Conservation (phyloP, 2,797 vertebrate species). For the Telmatherina bonti region DNA sequence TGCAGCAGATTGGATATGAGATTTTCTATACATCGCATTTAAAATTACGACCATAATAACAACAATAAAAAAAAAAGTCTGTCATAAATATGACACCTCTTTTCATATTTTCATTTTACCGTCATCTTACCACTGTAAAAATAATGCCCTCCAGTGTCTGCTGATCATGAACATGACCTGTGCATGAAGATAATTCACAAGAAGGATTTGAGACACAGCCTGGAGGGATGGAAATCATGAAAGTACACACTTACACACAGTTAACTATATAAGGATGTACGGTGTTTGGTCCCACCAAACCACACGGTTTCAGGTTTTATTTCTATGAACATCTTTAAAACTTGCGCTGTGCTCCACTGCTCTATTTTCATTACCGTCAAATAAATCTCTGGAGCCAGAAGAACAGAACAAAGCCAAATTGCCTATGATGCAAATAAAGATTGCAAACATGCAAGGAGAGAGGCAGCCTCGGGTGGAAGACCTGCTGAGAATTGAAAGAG, state of each 20-base stretch:
- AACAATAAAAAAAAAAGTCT: no score
- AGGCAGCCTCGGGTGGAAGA: conserved; percentile 42
- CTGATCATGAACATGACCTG: conserved; percentile 56
- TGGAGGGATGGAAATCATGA: conserved; percentile 29
- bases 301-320: no score
- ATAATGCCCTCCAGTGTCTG: conserved; percentile 28
- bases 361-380: neutral
- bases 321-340: no score
- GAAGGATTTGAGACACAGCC: conserved; percentile 42
- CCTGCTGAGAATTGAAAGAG: conserved; percentile 58
- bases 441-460: conserved; percentile 17
- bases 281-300: neutral
- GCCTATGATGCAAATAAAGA: neutral
- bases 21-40: no score
- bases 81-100: no score
- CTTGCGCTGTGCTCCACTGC: neutral
- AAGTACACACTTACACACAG: neutral
- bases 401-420: conserved; percentile 1
- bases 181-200: conserved; percentile 43
- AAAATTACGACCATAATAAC: no score
- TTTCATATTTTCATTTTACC: neutral
- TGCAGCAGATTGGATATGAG: no score
- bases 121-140: conserved; percentile 3
- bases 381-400: neutral
- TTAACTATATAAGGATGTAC: neutral